A percentile compares a stretch with the other conserved stretches of the same genome.
Evolutionary conservation across 35 echinoderm and acorn worm genomes (phyloP).

Genomic region (Ophiothrix spiculata): DNA sequence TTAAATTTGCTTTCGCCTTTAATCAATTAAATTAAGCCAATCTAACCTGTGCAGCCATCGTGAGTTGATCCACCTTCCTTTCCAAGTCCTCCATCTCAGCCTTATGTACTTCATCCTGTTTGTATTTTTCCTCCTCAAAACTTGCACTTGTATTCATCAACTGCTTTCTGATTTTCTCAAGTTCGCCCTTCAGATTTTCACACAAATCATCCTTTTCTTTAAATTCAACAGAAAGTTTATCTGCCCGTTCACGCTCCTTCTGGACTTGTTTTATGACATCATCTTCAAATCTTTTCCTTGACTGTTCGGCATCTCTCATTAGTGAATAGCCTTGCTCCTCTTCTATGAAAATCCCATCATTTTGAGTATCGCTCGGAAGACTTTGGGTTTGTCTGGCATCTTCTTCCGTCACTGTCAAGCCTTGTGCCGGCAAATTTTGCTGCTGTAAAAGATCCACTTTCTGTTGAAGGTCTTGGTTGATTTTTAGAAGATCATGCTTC

Average conservation of each 20-base stretch:
- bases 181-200: neutral
- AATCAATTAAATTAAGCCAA: neutral
- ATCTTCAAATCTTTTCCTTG: neutral
- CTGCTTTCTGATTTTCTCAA: neutral
- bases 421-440: neutral
- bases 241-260: conserved; percentile 4
- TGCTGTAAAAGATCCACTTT: conserved; percentile 1
- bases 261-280: conserved; percentile 21
- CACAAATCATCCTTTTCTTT: neutral
- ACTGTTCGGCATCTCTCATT: neutral
- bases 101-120: conserved; percentile 2
- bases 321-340: neutral
- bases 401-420: neutral
- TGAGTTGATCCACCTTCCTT: conserved; percentile 8
- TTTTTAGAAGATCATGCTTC: conserved; percentile 11
- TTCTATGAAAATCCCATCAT: neutral
- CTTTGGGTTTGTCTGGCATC: neutral
- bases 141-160: neutral
- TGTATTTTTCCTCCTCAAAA: neutral
- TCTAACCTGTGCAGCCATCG: conserved; percentile 8
- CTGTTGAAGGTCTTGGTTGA: conserved; percentile 25
- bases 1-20: neutral
- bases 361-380: neutral
- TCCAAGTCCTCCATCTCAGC: conserved; percentile 7
- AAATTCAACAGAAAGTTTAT: conserved; percentile 2